A percentile compares a stretch with the other conserved stretches of the same genome.
phyloP scores from a whole-genome alignment of 2,888 invertebrate genomes.

The Drosophila cognata region DNA sequence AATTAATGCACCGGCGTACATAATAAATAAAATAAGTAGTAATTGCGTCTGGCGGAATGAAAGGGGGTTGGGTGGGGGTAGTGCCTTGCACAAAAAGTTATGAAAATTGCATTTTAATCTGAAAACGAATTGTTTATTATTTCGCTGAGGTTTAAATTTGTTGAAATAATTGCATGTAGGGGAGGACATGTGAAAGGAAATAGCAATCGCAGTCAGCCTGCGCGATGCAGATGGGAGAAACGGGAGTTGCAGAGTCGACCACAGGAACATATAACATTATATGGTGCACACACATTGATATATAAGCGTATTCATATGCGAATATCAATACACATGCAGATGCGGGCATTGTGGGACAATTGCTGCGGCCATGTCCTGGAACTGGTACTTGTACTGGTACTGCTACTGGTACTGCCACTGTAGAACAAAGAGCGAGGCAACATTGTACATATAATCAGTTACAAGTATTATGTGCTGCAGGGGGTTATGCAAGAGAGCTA shows the following conservation, averaged over 20 bases:
- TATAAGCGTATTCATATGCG: constrained; percentile 24
- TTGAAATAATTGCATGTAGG: constrained; percentile 74
- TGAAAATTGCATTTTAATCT: constrained; percentile 80
- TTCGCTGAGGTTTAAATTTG: constrained; percentile 80
- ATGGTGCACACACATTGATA: constrained; percentile 28
- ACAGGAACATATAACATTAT: constrained; percentile 68
- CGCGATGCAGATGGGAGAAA: constrained; percentile 24
- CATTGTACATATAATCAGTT: constrained; percentile 80
- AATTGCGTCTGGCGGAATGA: constrained; percentile 57
- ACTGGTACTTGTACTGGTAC: constrained; percentile 33
- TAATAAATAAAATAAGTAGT: constrained; percentile 78
- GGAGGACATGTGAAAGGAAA: constrained; percentile 48
- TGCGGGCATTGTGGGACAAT: constrained; percentile 55
- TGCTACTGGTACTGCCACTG: constrained; percentile 44
- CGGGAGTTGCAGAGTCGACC: constrained; percentile 44
- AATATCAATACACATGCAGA: constrained; percentile 49
- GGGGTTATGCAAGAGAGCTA: constrained; percentile 61
- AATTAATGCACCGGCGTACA: constrained; percentile 75
- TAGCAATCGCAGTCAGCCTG: constrained; percentile 67
- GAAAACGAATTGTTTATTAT: constrained; percentile 80
- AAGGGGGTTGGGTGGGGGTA: neutral
- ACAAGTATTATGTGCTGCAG: constrained; percentile 63
- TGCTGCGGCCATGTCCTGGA: constrained; percentile 55
- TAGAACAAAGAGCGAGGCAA: constrained; percentile 72
- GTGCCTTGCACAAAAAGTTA: constrained; percentile 62